These are phyloP conservation scores for Gisinianus flammeolus DNA, from an alignment of 2,888 invertebrate genomes.

Conservation along the genomic window DNA sequence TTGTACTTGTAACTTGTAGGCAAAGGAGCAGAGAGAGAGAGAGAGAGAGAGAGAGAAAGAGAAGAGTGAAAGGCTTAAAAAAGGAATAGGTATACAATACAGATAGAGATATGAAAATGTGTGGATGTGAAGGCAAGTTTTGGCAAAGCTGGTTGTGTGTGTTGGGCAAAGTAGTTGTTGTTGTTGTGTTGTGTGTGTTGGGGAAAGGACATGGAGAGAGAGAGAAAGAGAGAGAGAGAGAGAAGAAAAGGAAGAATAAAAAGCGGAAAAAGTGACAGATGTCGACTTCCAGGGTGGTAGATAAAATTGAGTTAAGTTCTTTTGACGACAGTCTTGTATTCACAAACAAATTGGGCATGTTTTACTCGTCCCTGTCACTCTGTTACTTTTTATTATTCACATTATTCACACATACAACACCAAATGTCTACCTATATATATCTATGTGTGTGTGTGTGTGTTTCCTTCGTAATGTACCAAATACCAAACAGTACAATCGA, in stretches of 20 bases:
- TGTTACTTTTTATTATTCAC: not conserved
- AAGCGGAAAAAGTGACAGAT: constrained; percentile 54
- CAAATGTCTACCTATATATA: not conserved
- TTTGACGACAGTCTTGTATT: constrained; percentile 49
- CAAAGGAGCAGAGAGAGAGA: not conserved
- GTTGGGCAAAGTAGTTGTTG: too few species aligned
- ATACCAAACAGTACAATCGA: not conserved
- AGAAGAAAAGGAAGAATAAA: constrained; percentile 33
- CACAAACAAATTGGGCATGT: constrained; percentile 50
- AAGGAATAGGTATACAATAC: not conserved
- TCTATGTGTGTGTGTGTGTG: not conserved
- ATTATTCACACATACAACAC: constrained; percentile 4
- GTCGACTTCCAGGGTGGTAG: constrained; percentile 56
- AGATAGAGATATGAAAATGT: not conserved
- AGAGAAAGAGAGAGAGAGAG: constrained; percentile 11
- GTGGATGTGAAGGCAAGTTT: not conserved
- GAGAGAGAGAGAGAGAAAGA: not conserved
- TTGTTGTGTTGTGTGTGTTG: too few species aligned
- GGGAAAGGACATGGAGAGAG: too few species aligned
- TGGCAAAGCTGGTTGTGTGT: too few species aligned
- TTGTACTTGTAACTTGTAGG: not conserved
- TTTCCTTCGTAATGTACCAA: too few species aligned
- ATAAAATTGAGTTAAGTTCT: constrained; percentile 54
- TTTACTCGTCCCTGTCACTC: constrained; percentile 28
- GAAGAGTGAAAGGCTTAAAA: not conserved